Evolutionary conservation across 2,888 invertebrate species (phyloP).

Genomic region (Leptopilina myrica): DNA sequence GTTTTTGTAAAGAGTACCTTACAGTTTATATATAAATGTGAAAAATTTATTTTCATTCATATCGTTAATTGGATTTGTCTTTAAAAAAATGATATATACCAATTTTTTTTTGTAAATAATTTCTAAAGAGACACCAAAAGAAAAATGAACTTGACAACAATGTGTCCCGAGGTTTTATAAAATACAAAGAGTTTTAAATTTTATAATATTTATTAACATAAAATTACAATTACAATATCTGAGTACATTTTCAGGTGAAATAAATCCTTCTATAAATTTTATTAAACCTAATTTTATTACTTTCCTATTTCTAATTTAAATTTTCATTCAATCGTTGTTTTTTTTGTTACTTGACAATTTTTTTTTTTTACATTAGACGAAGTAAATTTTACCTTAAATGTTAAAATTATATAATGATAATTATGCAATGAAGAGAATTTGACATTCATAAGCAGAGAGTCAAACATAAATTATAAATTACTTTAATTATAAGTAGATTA

Average conservation of each 20-base stretch:
- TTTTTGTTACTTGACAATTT: neutral
- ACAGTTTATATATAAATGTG: too few relatives aligned
- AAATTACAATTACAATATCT: constrained; percentile 5
- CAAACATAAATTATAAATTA: too few relatives aligned
- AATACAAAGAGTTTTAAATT: constrained; percentile 13
- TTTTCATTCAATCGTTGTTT: neutral
- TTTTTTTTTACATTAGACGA: too few relatives aligned
- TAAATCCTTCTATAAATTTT: constrained; percentile 11
- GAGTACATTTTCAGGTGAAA: constrained; percentile 12
- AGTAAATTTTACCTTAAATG: too few relatives aligned
- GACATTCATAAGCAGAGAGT: too few relatives aligned
- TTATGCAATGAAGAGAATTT: too few relatives aligned
- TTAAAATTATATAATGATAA: too few relatives aligned
- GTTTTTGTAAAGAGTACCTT: neutral
- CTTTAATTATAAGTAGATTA: too few relatives aligned
- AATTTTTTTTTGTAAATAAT: neutral
- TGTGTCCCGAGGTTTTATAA: too few relatives aligned
- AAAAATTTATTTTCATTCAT: too few relatives aligned
- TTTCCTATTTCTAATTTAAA: constrained; percentile 2
- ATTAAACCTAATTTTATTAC: constrained; percentile 4
- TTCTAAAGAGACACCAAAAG: neutral
- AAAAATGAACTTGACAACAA: neutral
- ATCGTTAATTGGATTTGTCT: too few relatives aligned
- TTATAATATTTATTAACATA: constrained; percentile 29
- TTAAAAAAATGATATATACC: neutral